A percentile compares a stretch with the other conserved stretches of the same genome.
Evolutionary conservation across 2,888 invertebrate genomes (phyloP).

Genomic region (Leptinotarsa juncta): DNA sequence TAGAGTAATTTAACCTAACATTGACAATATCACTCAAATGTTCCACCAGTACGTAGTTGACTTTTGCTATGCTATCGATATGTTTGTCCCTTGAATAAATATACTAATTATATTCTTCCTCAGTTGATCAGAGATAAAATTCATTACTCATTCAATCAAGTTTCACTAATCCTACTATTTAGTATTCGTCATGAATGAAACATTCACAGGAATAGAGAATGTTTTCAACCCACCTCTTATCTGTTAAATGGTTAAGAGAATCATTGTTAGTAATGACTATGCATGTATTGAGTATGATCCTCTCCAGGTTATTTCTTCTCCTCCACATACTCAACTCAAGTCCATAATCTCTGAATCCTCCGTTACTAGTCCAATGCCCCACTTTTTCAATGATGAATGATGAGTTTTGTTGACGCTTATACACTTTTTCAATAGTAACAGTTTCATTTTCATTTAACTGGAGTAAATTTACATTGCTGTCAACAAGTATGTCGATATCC

Average conservation of each 20-base stretch:
- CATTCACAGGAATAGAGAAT: too few species aligned
- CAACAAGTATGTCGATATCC: slow-evolving; percentile 61
- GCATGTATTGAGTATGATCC: slow-evolving; percentile 68
- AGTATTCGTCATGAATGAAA: too few species aligned
- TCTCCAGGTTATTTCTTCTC: slow-evolving; percentile 67
- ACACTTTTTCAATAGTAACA: slow-evolving; percentile 50
- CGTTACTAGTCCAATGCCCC: slow-evolving; percentile 51
- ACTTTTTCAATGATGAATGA: slow-evolving; percentile 51
- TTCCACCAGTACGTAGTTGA: slow-evolving; percentile 72
- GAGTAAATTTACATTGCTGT: slow-evolving; percentile 69
- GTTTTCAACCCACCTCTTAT: slow-evolving; percentile 66
- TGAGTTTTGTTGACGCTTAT: slow-evolving; percentile 47
- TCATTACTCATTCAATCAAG: not conserved
- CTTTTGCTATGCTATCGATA: slow-evolving; percentile 74
- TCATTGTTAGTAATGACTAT: slow-evolving; percentile 73
- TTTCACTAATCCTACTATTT: too few species aligned
- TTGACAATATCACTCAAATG: slow-evolving; percentile 71
- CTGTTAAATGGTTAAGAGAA: slow-evolving; percentile 71
- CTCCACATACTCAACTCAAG: slow-evolving; percentile 53
- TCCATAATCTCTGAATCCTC: slow-evolving; percentile 36
- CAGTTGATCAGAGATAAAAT: not conserved
- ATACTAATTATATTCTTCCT: not conserved
- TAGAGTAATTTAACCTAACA: slow-evolving; percentile 68
- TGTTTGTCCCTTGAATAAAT: slow-evolving; percentile 60
- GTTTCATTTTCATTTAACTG: slow-evolving; percentile 59